Conservation (phyloP, 2,888 invertebrate genomes). For the Lasioglossum malachurum region DNA sequence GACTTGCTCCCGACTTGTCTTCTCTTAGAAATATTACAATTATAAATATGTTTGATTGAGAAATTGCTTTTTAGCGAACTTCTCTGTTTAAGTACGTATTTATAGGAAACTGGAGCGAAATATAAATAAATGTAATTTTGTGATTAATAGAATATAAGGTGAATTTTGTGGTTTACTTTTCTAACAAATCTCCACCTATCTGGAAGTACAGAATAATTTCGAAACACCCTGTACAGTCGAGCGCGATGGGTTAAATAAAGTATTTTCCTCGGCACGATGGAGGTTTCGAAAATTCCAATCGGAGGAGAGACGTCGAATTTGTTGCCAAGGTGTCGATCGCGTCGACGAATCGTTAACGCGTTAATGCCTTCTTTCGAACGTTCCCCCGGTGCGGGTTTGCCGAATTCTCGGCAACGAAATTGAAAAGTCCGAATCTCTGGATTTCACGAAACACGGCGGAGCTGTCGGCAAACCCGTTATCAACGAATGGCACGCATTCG, state of each 20-base stretch:
- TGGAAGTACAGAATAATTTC: no score
- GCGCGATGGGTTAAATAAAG: not conserved
- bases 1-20: no score
- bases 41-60: no score
- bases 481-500: constrained; percentile 77
- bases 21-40: no score
- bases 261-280: not conserved
- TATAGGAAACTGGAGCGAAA: no score
- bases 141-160: no score
- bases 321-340: constrained; percentile 24
- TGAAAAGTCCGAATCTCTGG: constrained; percentile 73
- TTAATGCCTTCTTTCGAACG: constrained; percentile 58
- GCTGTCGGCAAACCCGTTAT: constrained; percentile 71
- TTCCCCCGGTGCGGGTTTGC: constrained; percentile 6
- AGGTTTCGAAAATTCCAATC: not conserved
- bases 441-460: constrained; percentile 72
- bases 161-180: no score
- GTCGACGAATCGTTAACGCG: constrained; percentile 37
- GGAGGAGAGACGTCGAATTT: not conserved
- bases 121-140: no score
- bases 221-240: not conserved
- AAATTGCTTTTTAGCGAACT: no score
- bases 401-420: constrained; percentile 55
- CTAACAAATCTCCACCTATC: no score
- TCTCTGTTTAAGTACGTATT: no score